Evolutionary conservation across 2,113 vertebrate genomes (phyloP).

Genomic region (Gymnorhina tibicen): DNA sequence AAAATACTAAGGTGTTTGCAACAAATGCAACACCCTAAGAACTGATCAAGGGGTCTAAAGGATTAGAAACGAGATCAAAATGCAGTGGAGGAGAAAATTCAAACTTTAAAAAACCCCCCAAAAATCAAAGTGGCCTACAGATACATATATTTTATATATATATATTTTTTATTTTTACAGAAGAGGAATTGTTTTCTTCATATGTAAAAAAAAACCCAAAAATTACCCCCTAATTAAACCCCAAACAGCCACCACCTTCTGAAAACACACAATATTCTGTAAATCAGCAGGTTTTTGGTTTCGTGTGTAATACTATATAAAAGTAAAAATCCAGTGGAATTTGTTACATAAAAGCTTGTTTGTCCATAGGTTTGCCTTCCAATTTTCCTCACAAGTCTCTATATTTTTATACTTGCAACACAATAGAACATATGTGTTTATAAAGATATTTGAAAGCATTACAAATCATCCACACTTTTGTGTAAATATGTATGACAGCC

Average conservation of each 20-base stretch:
- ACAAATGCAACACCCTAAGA: background rate
- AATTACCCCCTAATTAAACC: background rate
- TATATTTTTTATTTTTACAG: no score
- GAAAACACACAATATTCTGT: background rate
- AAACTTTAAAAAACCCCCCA: background rate
- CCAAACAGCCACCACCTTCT: background rate
- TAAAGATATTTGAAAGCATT: background rate
- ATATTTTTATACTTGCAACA: background rate
- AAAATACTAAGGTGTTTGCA: background rate
- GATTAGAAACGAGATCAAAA: slow-evolving; percentile 22
- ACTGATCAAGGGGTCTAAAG: background rate
- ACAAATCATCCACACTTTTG: background rate
- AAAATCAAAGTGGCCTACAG: background rate
- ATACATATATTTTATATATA: background rate
- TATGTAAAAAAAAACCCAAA: background rate
- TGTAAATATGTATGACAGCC: background rate
- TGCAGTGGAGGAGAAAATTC: background rate
- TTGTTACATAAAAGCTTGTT: background rate
- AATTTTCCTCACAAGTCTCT: background rate
- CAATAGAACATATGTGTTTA: background rate
- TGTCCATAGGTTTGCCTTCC: background rate
- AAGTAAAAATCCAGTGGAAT: background rate
- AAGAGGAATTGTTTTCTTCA: background rate
- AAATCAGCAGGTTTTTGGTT: background rate
- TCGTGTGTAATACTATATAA: background rate